These are phyloP conservation scores for Phymatocera aterrima DNA, from an alignment of 2,888 invertebrate species.

Conservation along the genomic window DNA sequence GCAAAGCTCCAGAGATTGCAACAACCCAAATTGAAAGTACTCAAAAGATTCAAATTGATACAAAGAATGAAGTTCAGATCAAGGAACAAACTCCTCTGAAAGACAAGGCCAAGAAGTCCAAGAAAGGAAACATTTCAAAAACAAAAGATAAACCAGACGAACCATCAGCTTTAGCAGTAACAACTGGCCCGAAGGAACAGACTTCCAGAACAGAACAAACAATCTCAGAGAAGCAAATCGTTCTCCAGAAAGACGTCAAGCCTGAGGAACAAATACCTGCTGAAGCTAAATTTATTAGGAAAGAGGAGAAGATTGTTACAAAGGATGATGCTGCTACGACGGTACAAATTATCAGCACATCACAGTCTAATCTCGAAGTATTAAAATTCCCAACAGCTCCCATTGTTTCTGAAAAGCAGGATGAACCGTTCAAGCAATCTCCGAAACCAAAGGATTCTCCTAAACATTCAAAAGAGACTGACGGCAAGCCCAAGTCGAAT, in stretches of 20 bases:
- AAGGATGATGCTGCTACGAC: background rate
- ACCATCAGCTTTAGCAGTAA: slow-evolving; percentile 54
- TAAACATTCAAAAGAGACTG: background rate
- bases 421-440: slow-evolving; percentile 45
- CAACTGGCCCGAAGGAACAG: slow-evolving; percentile 15
- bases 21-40: slow-evolving; percentile 50
- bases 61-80: slow-evolving; percentile 65
- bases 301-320: background rate
- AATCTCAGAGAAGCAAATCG: background rate
- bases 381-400: background rate
- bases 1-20: slow-evolving; percentile 56
- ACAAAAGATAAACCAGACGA: slow-evolving; percentile 69
- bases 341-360: slow-evolving; percentile 2
- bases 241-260: background rate
- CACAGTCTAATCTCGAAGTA: slow-evolving; percentile 5
- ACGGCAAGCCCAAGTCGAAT: background rate
- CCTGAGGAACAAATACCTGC: background rate
- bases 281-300: background rate
- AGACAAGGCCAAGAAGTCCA: slow-evolving; percentile 75
- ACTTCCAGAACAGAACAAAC: background rate
- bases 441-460: slow-evolving; percentile 15
- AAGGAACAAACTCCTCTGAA: slow-evolving; percentile 62
- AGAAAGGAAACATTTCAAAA: slow-evolving; percentile 72
- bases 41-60: slow-evolving; percentile 55
- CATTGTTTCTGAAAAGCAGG: slow-evolving; percentile 15